Evolutionary conservation across 1,140 invertebrate species (phyloP).

Genomic region (Diorhabda carinulata): DNA sequence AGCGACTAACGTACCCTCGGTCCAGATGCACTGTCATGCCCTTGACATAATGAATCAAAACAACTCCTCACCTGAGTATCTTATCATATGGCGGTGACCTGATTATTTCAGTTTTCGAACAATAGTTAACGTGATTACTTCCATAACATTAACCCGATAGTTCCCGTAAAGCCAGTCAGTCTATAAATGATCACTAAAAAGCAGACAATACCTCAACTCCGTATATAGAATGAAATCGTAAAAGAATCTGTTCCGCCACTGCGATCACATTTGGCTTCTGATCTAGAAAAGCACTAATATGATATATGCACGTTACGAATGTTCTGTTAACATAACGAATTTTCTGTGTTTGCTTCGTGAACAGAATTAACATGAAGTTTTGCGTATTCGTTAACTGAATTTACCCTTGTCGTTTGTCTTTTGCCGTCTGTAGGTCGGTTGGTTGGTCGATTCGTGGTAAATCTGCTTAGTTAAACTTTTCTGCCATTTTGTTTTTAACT

Average conservation of each 20-base stretch:
- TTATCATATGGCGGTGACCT: no score
- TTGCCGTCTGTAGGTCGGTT: neutral
- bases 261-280: slow-evolving; percentile 10
- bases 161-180: no score
- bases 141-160: no score
- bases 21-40: no score
- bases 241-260: slow-evolving; percentile 2
- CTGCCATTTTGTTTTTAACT: slow-evolving; percentile 12
- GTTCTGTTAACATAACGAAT: slow-evolving; percentile 14
- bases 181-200: no score
- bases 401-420: slow-evolving; percentile 16
- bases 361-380: slow-evolving; percentile 20
- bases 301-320: slow-evolving; percentile 14
- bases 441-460: neutral
- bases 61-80: no score
- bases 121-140: no score
- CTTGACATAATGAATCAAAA: no score
- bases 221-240: neutral
- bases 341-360: slow-evolving; percentile 14
- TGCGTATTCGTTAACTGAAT: slow-evolving; percentile 21
- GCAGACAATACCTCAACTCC: no score
- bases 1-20: no score
- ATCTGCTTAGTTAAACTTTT: slow-evolving; percentile 7
- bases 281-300: slow-evolving; percentile 8
- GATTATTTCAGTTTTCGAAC: no score